Conservation (phyloP, 2,888 invertebrate species). For the Didymodactylos carnosus region DNA sequence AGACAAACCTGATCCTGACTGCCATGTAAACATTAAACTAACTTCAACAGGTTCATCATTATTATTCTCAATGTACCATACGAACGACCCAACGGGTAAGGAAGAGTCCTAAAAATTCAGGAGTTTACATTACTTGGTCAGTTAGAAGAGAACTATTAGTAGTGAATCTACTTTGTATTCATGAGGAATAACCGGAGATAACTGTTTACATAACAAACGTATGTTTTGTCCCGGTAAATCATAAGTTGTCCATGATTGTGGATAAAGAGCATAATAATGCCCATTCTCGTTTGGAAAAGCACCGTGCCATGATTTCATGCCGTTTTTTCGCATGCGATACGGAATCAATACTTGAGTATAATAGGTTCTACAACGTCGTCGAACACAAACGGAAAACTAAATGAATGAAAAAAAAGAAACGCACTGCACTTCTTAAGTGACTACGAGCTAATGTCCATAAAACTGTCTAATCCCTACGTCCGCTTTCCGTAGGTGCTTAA, state of each 20-base stretch:
- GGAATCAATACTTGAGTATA: slow-evolving; percentile 32
- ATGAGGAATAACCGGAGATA: slow-evolving; percentile 76
- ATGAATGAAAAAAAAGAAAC: no score
- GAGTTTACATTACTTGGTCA: slow-evolving; percentile 5
- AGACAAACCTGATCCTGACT: slow-evolving; percentile 6
- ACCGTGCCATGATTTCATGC: slow-evolving; percentile 29
- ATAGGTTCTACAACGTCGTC: slow-evolving; percentile 29
- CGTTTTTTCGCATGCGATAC: not conserved
- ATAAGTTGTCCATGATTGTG: slow-evolving; percentile 74
- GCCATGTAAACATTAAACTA: slow-evolving; percentile 60
- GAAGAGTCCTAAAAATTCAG: slow-evolving; percentile 51
- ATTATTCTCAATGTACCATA: slow-evolving; percentile 60
- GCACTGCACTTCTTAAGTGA: no score
- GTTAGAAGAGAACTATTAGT: not conserved
- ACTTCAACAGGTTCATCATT: slow-evolving; percentile 50
- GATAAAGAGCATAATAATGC: slow-evolving; percentile 56
- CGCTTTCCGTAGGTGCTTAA: not conserved
- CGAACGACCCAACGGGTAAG: slow-evolving; percentile 65
- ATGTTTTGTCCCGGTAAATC: slow-evolving; percentile 58
- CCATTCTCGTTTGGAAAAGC: slow-evolving; percentile 23
- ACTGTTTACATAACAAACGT: slow-evolving; percentile 57
- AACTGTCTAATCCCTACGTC: not conserved
- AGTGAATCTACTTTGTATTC: no score
- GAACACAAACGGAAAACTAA: slow-evolving; percentile 69
- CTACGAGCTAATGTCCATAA: no score